Evolutionary conservation across 30 jellyfish, hydroid and myxozoan species (phyloP), one percentile per base, ranked within the genome.

Genomic region (Hydractinia echinata): DNA sequence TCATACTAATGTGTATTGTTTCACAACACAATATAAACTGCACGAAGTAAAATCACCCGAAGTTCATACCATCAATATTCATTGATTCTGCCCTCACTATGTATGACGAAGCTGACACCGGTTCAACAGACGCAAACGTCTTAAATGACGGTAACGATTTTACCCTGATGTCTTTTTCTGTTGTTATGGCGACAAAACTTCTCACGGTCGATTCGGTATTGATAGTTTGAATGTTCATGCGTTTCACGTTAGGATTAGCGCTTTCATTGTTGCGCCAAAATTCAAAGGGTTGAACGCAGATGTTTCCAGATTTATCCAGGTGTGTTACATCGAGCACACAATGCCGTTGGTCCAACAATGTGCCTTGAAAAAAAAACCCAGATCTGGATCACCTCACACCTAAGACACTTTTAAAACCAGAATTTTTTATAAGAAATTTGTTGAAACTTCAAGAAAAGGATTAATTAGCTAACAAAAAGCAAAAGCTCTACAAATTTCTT

Each of bases 81-180:
- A 93, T 51, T 49, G 89, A 86, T 68, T 77, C 96, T 11, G 99
- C 89, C 88, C 82, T 87, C 39, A 93, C 67, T 62, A 88, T 73
- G 69, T 79, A 88, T 73, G 80, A 67, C 6, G 90, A 79, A 5
- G 81, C 84, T 7, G 72, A 87, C 4, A 89, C 86, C 39, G 95
- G 95, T 49, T 83, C 89, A 54, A 79, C 69, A 53, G 82, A 64
- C 14, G 94, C 78, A 8, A 72, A 10, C 7, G 94, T 88, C 66
- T 93, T 93, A 68, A 93, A 58, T 5, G 94, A 55, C 10, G 99
- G 96, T 18, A 93, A 89, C 16, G 53, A 1, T 9, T 79, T 60
- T 66, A 93, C 99, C 72, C 88, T 93, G 60, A 93, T 82, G 19
- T 74, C 71, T 81, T 79, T 84, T 74, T 93, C 99, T 16, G 97